Conservation (phyloP, 1,140 invertebrate species). For the Chelonus insularis region DNA sequence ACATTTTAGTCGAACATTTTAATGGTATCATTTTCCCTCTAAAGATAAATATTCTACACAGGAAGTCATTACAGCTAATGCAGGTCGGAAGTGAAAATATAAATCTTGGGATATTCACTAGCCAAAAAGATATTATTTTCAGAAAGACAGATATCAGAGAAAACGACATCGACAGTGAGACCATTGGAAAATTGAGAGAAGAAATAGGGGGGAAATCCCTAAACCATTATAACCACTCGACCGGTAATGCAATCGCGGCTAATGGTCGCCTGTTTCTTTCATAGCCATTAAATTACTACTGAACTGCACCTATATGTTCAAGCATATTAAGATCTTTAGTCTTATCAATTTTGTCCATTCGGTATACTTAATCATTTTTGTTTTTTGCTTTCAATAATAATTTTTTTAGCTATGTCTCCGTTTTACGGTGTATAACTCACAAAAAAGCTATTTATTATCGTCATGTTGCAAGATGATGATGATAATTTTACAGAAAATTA, state of each 20-base stretch:
- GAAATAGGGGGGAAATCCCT: slow-evolving; percentile 17
- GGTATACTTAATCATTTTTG: slow-evolving; percentile 21
- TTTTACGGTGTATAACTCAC: too few relatives aligned
- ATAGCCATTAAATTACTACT: slow-evolving; percentile 46
- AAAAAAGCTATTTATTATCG: too few relatives aligned
- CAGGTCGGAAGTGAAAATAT: slow-evolving; percentile 1
- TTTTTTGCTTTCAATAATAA: background rate
- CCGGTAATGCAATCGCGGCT: slow-evolving; percentile 45
- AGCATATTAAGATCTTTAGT: background rate
- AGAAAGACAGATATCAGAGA: slow-evolving; percentile 2
- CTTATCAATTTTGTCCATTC: slow-evolving; percentile 44
- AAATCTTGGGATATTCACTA: background rate
- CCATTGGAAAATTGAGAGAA: slow-evolving; percentile 41
- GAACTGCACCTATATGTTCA: slow-evolving; percentile 34
- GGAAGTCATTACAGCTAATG: too few relatives aligned
- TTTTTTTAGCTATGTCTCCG: too few relatives aligned
- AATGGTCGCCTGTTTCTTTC: slow-evolving; percentile 39
- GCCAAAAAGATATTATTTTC: too few relatives aligned
- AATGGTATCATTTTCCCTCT: too few relatives aligned
- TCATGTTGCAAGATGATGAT: too few relatives aligned
- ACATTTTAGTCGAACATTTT: too few relatives aligned
- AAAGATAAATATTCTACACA: too few relatives aligned
- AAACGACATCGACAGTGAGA: slow-evolving; percentile 1
- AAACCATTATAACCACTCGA: slow-evolving; percentile 22
- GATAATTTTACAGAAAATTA: too few relatives aligned